These are phyloP conservation scores for Sisor rabdophorus DNA, from an alignment of 2,113 vertebrate species.

Conservation along the genomic window DNA sequence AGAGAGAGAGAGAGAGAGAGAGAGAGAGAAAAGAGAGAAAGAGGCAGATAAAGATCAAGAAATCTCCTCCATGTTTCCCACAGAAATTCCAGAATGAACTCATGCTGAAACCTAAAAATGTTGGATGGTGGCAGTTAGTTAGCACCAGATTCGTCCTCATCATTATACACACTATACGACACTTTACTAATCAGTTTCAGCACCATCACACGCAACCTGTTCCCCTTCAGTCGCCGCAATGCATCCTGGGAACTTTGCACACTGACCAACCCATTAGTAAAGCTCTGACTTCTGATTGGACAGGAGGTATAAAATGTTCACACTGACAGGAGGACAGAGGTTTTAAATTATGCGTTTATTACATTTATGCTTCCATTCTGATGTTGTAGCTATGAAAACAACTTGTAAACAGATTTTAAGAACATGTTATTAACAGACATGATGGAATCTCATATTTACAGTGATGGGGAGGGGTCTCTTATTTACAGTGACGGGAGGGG, in stretches of 20 bases:
- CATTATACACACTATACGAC: background rate
- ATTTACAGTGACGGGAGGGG: no score
- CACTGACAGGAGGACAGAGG: background rate
- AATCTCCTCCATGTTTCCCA: background rate
- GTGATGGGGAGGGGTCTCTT: no score
- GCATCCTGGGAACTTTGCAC: slow-evolving; percentile 1
- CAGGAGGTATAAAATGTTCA: background rate
- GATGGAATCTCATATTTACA: no score
- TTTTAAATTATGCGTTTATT: no score
- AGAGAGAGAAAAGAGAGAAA: no score
- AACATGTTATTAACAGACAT: no score
- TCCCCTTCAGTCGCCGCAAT: background rate
- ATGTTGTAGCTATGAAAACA: no score
- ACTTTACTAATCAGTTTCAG: background rate
- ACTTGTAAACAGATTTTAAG: no score
- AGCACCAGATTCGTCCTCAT: background rate
- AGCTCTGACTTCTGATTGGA: background rate
- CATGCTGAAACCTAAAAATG: background rate
- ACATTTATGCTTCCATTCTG: no score
- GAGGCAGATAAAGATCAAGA: background rate
- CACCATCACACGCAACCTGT: background rate
- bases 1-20: background rate
- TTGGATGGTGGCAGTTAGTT: background rate
- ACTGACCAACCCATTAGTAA: background rate
- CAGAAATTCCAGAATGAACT: background rate